These are phyloP conservation scores for Pachliopta kotzebuea DNA, from an alignment of 2,888 invertebrate genomes.

Conservation along the genomic window DNA sequence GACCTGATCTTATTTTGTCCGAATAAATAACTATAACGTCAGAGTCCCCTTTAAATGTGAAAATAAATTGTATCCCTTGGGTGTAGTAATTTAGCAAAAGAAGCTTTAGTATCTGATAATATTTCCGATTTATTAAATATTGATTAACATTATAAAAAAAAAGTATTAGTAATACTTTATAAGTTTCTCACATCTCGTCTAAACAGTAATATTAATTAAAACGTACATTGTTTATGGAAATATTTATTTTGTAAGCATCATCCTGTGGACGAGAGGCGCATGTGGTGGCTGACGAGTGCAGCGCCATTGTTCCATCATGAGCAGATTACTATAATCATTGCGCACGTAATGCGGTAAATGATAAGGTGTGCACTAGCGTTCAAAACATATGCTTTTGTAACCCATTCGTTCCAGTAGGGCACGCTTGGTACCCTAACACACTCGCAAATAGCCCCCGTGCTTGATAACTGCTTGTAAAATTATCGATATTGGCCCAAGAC, in stretches of 20 bases:
- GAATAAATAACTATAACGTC: too few relatives aligned
- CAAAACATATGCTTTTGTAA: conserved; percentile 78
- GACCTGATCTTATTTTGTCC: too few relatives aligned
- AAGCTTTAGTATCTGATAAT: too few relatives aligned
- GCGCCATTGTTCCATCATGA: conserved; percentile 71
- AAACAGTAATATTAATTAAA: background rate
- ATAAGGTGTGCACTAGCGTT: conserved; percentile 73
- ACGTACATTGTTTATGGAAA: background rate
- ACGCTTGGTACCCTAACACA: conserved; percentile 40
- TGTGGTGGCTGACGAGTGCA: conserved; percentile 64
- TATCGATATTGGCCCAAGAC: conserved; percentile 17
- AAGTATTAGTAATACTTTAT: too few relatives aligned
- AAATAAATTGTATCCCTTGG: too few relatives aligned
- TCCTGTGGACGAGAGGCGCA: conserved; percentile 53
- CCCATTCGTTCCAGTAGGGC: conserved; percentile 70
- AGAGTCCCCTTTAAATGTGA: too few relatives aligned
- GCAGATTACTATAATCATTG: conserved; percentile 79
- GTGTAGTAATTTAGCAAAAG: too few relatives aligned
- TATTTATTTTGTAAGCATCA: conserved; percentile 35
- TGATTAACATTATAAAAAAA: too few relatives aligned
- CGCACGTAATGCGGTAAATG: conserved; percentile 78
- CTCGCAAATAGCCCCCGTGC: conserved; percentile 23
- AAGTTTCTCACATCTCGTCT: too few relatives aligned
- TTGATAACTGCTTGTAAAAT: conserved; percentile 5
- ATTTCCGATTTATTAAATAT: too few relatives aligned